phyloP scores from a whole-genome alignment of 2,113 vertebrate species.

The Ochotona princeps region DNA sequence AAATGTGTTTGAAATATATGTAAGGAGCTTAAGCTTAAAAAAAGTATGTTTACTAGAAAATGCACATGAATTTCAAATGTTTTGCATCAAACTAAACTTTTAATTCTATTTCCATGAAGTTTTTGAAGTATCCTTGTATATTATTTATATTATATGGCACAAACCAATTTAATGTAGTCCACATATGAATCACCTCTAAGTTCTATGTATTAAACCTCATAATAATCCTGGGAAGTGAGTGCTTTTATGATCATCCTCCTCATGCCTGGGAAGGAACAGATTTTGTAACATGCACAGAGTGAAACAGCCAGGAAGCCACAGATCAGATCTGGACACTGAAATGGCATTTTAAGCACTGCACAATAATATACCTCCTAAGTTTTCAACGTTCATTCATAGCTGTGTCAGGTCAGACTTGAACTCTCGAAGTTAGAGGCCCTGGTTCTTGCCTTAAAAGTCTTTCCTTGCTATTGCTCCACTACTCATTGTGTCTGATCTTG shows the following conservation, averaged over 20 bases:
- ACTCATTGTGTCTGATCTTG: not conserved
- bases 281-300: constrained; percentile 24
- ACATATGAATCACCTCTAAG: not conserved
- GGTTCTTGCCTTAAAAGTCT: not conserved
- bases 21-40: too few relatives aligned
- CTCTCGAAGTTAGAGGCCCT: not conserved
- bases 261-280: constrained; percentile 30
- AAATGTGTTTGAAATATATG: too few relatives aligned
- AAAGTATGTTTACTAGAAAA: too few relatives aligned
- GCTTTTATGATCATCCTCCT: not conserved
- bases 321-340: not conserved
- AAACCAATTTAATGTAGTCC: not conserved
- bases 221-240: not conserved
- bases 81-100: too few relatives aligned
- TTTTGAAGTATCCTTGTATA: too few relatives aligned
- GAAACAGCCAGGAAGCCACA: not conserved
- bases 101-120: too few relatives aligned
- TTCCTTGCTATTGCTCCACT: not conserved
- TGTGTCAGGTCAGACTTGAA: not conserved
- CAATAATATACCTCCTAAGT: too few relatives aligned
- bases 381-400: not conserved
- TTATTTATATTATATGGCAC: not conserved
- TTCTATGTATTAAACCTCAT: not conserved
- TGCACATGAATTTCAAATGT: too few relatives aligned
- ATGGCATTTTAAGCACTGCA: not conserved